Conservation (phyloP, 2,113 vertebrate genomes). For the Penelope pileata region DNA sequence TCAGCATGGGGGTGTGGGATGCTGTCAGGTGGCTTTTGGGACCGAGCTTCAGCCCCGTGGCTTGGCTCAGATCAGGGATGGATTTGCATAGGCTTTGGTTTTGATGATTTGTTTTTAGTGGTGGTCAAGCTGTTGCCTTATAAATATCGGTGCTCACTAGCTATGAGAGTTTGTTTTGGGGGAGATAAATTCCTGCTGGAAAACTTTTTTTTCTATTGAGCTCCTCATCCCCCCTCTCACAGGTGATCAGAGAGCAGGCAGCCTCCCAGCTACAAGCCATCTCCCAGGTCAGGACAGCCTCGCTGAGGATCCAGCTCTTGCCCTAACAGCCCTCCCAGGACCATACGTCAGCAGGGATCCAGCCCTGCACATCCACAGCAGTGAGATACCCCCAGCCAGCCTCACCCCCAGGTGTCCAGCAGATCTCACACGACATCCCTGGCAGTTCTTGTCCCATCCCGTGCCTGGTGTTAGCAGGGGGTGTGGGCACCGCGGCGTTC, state of each 20-base stretch:
- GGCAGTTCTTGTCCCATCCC: background rate
- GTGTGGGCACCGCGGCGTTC: background rate
- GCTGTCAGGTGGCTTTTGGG: background rate
- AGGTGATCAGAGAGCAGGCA: background rate
- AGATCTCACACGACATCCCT: background rate
- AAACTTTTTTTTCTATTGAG: background rate
- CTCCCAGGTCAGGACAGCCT: background rate
- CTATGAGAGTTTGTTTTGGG: rapidly evolving
- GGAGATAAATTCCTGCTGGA: background rate
- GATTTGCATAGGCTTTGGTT: slow-evolving; percentile 7
- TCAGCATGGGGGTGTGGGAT: background rate
- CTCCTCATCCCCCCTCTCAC: background rate
- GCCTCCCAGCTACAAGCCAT: background rate
- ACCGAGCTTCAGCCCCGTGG: background rate
- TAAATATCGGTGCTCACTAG: background rate
- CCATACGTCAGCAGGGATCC: background rate
- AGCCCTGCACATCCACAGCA: rapidly evolving
- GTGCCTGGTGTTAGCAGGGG: background rate
- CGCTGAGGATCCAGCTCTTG: background rate
- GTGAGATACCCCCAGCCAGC: background rate
- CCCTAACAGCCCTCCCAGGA: background rate
- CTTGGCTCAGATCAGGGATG: background rate
- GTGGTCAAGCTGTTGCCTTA: background rate
- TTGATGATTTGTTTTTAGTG: background rate
- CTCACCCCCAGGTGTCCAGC: rapidly evolving